Base-by-base conservation (phyloP, 2,888 invertebrate genomes). In the Nineta flava region DNA sequence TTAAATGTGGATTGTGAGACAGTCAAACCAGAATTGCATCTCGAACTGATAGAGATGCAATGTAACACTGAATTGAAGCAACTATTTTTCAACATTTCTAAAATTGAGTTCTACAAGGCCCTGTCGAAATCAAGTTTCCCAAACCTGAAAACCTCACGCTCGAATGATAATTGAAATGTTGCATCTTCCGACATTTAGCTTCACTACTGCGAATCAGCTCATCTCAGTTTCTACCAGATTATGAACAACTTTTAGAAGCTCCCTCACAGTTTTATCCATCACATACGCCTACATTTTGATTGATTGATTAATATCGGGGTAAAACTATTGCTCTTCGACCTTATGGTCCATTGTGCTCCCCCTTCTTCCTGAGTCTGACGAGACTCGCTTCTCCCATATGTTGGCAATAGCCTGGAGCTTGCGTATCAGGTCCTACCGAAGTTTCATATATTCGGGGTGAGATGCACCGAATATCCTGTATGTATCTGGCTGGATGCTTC, bases 211-310 rank as follows among this genome's bases (percentile, higher is more conserved):
- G 32, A 32, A 32, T 32, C 32, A 32, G 32, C 32, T 32, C 32
- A 32, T 32, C 32, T 9, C 10, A 7, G 41, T 41, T 41, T 41
- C 10, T 12, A 41, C 41, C 13, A 41, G 41, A 41, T 41, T 41
- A 41, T 41, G 41, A 41, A 41, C 41, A 41, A 41, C 41, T 41
- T 41, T 41, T 15, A 41, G 41, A 41, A 41, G 9, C 41, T 41
- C 41, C 6, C 6, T 9, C 41, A 13, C 41, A 12, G 41, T 41
- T 41, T 15, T n/a, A 15, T 41, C 41, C 7, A 7, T 41, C 10
- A 41, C 41, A 41, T 41, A 41, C n/a, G n/a, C n/a, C n/a, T n/a
- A n/a, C n/a, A n/a, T n/a, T n/a, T n/a, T n/a, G n/a, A n/a, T n/a
- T n/a, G n/a, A n/a, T n/a, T n/a, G n/a, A n/a, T n/a, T n/a, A n/a